Conservation (phyloP, 2,888 invertebrate genomes). For the Oligia strigilis region DNA sequence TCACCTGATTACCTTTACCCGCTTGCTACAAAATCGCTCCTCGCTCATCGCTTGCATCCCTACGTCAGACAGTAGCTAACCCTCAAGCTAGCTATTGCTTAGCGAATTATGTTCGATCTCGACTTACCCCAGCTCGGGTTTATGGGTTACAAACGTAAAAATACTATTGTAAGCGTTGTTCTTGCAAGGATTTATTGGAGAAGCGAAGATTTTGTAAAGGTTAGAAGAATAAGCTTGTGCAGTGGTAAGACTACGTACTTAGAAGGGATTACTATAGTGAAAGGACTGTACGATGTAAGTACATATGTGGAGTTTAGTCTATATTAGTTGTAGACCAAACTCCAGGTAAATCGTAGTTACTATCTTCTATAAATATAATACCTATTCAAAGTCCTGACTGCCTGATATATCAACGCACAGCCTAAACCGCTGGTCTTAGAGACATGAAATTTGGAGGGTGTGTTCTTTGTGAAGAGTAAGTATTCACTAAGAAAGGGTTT, state of each 20-base stretch:
- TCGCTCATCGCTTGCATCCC: constrained; percentile 52
- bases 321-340: too few species aligned
- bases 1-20: too few species aligned
- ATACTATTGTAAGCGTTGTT: constrained; percentile 34
- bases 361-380: too few species aligned
- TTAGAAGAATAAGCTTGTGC: neutral
- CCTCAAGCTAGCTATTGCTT: constrained; percentile 81
- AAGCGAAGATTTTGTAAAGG: neutral
- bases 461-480: too few species aligned
- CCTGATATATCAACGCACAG: too few species aligned
- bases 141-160: constrained; percentile 73
- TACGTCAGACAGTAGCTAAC: constrained; percentile 80
- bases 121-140: constrained; percentile 73
- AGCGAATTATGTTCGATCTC: constrained; percentile 81
- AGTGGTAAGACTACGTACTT: neutral
- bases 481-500: too few species aligned
- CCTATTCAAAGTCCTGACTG: too few species aligned
- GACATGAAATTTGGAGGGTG: too few species aligned
- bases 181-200: constrained; percentile 16
- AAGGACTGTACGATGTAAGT: too few species aligned
- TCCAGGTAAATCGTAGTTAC: too few species aligned
- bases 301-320: too few species aligned
- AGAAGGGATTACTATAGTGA: neutral
- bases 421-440: too few species aligned
- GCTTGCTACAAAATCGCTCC: constrained; percentile 28